Conservation (phyloP, 2,113 vertebrate genomes). For the Catharus minimus region DNA sequence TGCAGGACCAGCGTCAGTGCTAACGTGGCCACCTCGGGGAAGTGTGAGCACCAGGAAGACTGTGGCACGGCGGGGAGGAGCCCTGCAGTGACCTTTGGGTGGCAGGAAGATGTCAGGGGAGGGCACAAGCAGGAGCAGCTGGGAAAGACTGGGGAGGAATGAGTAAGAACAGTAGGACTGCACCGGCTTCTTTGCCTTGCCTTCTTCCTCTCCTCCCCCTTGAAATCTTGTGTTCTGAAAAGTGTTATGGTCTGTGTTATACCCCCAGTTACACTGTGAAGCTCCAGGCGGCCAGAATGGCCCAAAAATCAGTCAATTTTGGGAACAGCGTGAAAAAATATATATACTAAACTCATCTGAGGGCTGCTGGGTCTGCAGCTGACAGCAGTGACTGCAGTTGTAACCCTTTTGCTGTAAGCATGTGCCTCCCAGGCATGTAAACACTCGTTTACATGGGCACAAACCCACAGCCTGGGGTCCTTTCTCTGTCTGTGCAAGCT, state of each 20-base stretch:
- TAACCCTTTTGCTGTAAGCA: neutral
- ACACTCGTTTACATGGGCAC: fast-evolving
- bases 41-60: neutral
- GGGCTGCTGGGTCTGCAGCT: neutral
- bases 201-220: neutral
- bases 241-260: fast-evolving
- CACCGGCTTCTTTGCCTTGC: neutral
- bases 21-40: neutral
- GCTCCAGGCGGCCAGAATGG: neutral
- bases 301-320: neutral
- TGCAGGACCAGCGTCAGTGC: neutral
- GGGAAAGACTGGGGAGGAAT: neutral
- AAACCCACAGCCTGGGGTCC: neutral
- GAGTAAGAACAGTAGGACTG: neutral
- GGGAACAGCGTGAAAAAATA: neutral
- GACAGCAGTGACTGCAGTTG: neutral
- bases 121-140: neutral
- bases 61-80: neutral
- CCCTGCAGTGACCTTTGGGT: neutral
- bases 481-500: neutral
- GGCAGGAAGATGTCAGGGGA: neutral
- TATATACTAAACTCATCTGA: neutral
- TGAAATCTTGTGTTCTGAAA: neutral
- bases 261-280: neutral
- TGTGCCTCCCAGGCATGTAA: fast-evolving